Conservation (phyloP, 2,888 invertebrate species). For the Xanthia togata region DNA sequence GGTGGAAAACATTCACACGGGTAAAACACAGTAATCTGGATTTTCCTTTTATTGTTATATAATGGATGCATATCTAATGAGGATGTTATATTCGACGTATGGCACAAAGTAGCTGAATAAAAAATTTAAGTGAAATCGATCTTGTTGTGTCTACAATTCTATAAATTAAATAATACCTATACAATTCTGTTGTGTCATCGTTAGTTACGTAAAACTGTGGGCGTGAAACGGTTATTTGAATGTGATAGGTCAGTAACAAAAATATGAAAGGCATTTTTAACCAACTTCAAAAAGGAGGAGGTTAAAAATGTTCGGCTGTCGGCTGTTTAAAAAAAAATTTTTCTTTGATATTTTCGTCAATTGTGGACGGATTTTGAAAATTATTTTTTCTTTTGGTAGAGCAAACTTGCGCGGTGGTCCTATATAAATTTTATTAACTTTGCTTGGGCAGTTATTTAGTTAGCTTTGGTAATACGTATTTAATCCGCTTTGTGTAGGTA, state of each 20-base stretch:
- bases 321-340: too few relatives aligned
- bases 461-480: too few relatives aligned
- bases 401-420: too few relatives aligned
- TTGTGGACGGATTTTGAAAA: too few relatives aligned
- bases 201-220: background rate
- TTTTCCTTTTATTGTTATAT: constrained; percentile 28
- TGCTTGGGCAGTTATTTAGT: too few relatives aligned
- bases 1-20: constrained; percentile 60
- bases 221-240: background rate
- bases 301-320: too few relatives aligned
- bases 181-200: background rate
- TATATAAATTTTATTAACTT: too few relatives aligned
- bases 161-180: background rate
- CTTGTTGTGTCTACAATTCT: background rate
- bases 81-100: background rate
- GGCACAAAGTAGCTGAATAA: background rate
- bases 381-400: too few relatives aligned
- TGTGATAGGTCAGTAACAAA: constrained; percentile 1
- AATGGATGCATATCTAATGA: constrained; percentile 41
- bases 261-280: background rate
- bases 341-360: too few relatives aligned
- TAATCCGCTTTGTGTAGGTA: too few relatives aligned
- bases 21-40: constrained; percentile 32
- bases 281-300: too few relatives aligned
- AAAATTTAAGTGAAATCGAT: background rate